phyloP scores from a whole-genome alignment of 2,113 vertebrate genomes.

The Coregonus clupeaformis region DNA sequence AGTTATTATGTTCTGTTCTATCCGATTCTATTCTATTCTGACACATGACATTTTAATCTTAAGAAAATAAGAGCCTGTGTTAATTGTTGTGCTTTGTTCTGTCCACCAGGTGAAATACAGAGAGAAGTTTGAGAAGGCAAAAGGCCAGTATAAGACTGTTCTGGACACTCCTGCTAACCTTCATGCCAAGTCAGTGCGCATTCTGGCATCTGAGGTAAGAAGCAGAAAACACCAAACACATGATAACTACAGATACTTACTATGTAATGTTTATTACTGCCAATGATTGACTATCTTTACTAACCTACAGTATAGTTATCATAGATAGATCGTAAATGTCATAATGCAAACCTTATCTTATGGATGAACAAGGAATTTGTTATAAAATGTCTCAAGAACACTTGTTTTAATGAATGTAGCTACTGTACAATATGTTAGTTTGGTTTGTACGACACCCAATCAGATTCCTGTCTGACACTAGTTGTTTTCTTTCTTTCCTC shows the following conservation, averaged over 20 bases:
- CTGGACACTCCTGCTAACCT: slow-evolving; percentile 94
- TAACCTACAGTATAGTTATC: no score
- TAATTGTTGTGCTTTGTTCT: not conserved
- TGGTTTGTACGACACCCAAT: no score
- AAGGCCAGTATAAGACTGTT: slow-evolving; percentile 81
- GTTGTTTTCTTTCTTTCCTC: slow-evolving; percentile 22
- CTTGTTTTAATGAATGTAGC: not conserved
- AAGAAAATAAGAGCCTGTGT: not conserved
- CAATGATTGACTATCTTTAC: no score
- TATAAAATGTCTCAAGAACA: no score
- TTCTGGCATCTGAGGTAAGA: slow-evolving; percentile 87
- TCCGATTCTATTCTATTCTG: no score
- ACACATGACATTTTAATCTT: no score
- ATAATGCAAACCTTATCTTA: no score
- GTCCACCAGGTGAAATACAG: slow-evolving; percentile 90
- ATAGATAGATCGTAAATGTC: no score
- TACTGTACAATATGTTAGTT: not conserved
- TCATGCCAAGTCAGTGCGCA: slow-evolving; percentile 85
- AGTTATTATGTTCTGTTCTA: no score
- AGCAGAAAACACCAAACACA: no score
- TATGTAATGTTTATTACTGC: no score
- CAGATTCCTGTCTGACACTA: not conserved
- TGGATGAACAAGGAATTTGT: no score
- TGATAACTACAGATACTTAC: not conserved
- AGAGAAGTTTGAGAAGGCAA: slow-evolving; percentile 86